Base-by-base conservation (phyloP, 2,113 vertebrate species). In the Microtus montanus region DNA sequence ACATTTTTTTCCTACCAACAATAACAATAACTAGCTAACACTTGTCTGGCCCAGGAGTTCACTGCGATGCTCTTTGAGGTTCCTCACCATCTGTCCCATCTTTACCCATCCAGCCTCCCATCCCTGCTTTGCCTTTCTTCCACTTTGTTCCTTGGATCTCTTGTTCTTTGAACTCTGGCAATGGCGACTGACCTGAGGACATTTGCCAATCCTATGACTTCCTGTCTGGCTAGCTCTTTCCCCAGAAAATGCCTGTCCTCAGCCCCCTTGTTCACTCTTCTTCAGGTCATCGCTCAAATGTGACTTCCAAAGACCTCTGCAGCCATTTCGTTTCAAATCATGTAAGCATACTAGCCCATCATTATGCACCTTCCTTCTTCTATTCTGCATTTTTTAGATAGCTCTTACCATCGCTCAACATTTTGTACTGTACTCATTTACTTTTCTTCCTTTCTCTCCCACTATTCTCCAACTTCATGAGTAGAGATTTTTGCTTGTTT, bases 221-320 rank as follows among this genome's bases (percentile, higher is more conserved):
- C 68, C 71, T 82, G 66, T 66, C 41, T 61, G 30, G 89, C 75
- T 58, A 47, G 54, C 15, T 82, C 83, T 92, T 89, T 78, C 14
- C 14, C 24, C 17, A 38, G 68, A 87, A 74, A 73, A 38, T 7
- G n/a, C 14, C 58, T 64, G 20, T 26, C 44, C 20, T 90, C 33
- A 4, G 7, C 24, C 19, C 19, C 58, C 80, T 83, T 33, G 74
- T 52, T 20, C 6, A 61, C 11, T 30, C 61, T 17, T 68, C 84
- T 93, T 96, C 54, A 82, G 54, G 28, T 66, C 44, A 93, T 74
- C 49, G 73, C 22, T 68, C 24, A 96, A 87, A 96, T 83, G 52
- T 87, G 83, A 88, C 71, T 35, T 85, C 70, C 26, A 58, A 52
- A 26, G 20, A 84, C 4, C 20, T 82, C 70, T 49, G 12, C 35